Percentiles rank a stretch among this genome's conserved stretches.
Evolutionary conservation across 2,888 invertebrate genomes (phyloP).

Genomic region (Cinara cedri): DNA sequence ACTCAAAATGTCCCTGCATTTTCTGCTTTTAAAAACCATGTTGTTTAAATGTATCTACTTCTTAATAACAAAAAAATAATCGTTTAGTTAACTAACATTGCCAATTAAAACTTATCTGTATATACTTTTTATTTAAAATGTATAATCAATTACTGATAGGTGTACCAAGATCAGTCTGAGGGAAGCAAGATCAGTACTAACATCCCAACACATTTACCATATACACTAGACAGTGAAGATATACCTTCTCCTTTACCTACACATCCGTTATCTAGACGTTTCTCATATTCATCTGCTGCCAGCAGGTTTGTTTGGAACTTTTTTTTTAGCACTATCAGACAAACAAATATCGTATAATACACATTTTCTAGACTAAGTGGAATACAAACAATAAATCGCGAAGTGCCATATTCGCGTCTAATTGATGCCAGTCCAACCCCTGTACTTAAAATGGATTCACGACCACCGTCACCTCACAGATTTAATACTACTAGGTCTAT

Average conservation of each 20-base stretch:
- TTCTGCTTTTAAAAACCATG: conserved; percentile 11
- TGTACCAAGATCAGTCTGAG: conserved; percentile 42
- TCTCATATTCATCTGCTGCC: conserved; percentile 68
- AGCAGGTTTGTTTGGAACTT: conserved; percentile 64
- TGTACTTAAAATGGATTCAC: conserved; percentile 60
- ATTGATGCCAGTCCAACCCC: conserved; percentile 71
- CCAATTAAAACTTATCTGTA: background rate
- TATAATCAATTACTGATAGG: conserved; percentile 43
- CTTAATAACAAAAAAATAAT: background rate
- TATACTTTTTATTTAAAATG: conserved; percentile 26
- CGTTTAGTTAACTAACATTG: conserved; percentile 17
- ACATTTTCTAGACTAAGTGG: conserved; percentile 52
- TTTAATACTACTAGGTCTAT: conserved; percentile 58
- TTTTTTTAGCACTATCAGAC: conserved; percentile 4
- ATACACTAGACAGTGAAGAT: conserved; percentile 58
- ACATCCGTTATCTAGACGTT: conserved; percentile 65
- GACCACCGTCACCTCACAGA: conserved; percentile 54
- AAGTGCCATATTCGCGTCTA: conserved; percentile 81
- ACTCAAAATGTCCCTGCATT: conserved; percentile 20
- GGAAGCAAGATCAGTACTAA: conserved; percentile 49
- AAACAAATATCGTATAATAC: conserved; percentile 14
- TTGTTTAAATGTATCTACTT: background rate
- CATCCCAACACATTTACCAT: conserved; percentile 54
- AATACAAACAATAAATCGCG: conserved; percentile 61
- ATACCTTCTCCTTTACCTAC: conserved; percentile 63